Percentiles rank a stretch among this genome's conserved stretches.
Conservation (phyloP, 2,113 vertebrate species). For the Gavia stellata region DNA sequence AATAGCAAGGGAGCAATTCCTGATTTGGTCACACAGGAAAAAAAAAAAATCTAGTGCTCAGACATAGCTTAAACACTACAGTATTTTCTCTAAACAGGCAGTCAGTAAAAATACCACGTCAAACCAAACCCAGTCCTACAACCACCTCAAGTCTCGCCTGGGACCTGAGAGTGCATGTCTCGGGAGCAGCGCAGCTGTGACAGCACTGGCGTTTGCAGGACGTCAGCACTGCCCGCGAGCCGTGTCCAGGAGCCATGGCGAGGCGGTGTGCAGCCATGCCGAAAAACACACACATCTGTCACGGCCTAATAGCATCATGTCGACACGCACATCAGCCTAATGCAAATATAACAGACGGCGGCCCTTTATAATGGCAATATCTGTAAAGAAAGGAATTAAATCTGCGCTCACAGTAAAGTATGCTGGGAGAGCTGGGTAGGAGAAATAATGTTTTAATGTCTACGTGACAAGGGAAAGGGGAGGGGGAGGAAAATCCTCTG, state of each 20-base stretch:
- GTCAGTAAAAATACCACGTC: fast-evolving
- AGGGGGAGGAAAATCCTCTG: neutral
- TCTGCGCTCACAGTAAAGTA: neutral
- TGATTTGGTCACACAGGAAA: neutral
- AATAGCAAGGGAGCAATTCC: neutral
- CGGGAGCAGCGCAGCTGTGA: fast-evolving
- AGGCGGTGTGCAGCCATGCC: neutral
- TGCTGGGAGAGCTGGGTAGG: neutral
- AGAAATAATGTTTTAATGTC: neutral
- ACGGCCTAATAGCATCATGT: fast-evolving
- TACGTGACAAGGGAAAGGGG: neutral
- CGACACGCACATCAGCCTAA: neutral
- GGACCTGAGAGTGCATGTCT: neutral
- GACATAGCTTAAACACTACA: neutral
- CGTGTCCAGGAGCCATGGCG: fast-evolving
- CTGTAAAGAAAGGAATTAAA: neutral
- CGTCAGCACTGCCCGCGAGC: fast-evolving
- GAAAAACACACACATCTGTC: neutral
- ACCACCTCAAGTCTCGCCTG: neutral
- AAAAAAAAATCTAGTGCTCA: neutral
- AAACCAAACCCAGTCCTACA: neutral
- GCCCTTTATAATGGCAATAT: fast-evolving
- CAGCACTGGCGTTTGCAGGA: fast-evolving
- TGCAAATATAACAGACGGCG: fast-evolving
- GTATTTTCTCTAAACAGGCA: neutral